Evolutionary conservation across 1,140 invertebrate species (phyloP).

Genomic region (Dendrolimus kikuchii): DNA sequence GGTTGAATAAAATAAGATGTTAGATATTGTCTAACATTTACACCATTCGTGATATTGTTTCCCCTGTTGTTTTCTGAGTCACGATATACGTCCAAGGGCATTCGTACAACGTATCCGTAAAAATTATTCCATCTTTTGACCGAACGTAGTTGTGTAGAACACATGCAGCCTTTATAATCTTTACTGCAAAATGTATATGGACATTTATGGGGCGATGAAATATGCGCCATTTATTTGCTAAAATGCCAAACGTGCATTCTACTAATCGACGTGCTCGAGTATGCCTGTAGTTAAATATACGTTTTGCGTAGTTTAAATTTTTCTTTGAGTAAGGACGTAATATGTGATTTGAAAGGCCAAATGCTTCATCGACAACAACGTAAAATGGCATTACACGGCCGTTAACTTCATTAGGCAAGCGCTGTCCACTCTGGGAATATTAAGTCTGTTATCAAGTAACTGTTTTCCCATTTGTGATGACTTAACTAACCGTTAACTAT

Average conservation of each 20-base stretch:
- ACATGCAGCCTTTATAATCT: no score
- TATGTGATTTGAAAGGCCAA: conserved; percentile 1
- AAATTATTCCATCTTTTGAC: not conserved
- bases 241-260: conserved; percentile 1
- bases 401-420: conserved; percentile 1
- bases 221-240: conserved; percentile 1
- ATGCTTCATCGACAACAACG: not conserved
- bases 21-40: conserved; percentile 2
- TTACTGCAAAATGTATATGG: no score
- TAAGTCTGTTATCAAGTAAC: no score
- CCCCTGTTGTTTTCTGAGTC: no score
- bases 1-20: conserved; percentile 1
- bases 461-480: no score
- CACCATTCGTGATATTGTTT: not conserved
- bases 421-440: no score
- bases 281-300: conserved; percentile 1
- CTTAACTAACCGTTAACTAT: no score
- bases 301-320: conserved; percentile 1
- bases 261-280: not conserved
- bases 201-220: no score
- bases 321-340: conserved; percentile 1
- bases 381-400: conserved; percentile 1
- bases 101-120: conserved; percentile 1
- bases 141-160: not conserved
- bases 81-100: conserved; percentile 1